These are phyloP conservation scores for Anthonomus grandis DNA, from an alignment of 1,140 invertebrate species.

Conservation along the genomic window DNA sequence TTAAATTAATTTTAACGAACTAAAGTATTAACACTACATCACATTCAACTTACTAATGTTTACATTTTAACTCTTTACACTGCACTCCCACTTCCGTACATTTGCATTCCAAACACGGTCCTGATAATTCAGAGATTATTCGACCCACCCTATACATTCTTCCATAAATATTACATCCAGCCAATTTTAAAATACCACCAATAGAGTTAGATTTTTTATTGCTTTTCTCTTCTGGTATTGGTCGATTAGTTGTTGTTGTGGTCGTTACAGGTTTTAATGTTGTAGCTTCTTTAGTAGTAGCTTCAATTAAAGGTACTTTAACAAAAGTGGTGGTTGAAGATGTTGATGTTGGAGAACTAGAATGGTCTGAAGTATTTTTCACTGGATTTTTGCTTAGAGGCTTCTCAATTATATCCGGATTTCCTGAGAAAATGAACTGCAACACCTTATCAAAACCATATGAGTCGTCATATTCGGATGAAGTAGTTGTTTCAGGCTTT, in stretches of 20 bases:
- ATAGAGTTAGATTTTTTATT: no score
- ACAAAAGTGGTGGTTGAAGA: background rate
- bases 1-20: background rate
- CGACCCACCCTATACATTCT: constrained; percentile 82
- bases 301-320: background rate
- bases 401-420: constrained; percentile 2
- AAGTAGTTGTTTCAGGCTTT: constrained; percentile 1
- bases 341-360: background rate
- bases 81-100: constrained; percentile 86
- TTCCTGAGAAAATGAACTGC: constrained; percentile 7
- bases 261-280: no score
- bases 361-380: background rate
- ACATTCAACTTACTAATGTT: constrained; percentile 41
- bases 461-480: constrained; percentile 28
- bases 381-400: background rate
- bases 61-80: constrained; percentile 69
- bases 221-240: no score
- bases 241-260: no score
- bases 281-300: no score
- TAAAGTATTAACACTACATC: background rate
- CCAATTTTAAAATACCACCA: constrained; percentile 72
- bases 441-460: constrained; percentile 28
- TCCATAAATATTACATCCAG: constrained; percentile 89
- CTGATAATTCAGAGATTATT: constrained; percentile 80
- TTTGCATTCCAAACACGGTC: constrained; percentile 76